Evolutionary conservation across 64 coral and sea anemone genomes (phyloP).

Genomic region (Hydrozoanthus tunicans): DNA sequence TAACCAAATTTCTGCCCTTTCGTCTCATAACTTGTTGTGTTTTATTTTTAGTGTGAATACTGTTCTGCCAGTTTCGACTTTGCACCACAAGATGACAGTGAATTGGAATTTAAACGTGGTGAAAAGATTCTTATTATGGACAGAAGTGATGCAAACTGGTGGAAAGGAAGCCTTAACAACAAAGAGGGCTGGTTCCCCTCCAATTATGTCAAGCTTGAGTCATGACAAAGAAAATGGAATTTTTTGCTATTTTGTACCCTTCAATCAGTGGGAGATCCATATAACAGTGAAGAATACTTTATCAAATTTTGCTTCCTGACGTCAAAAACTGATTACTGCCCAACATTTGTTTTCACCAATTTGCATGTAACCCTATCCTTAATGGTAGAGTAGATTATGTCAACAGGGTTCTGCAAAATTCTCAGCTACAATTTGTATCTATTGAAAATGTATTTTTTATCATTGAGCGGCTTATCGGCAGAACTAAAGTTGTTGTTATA

Average conservation of each 20-base stretch:
- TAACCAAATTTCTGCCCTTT: neutral
- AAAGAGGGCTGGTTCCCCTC: constrained; percentile 80
- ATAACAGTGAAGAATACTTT: neutral
- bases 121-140: constrained; percentile 76
- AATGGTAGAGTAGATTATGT: no score
- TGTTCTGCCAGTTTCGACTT: constrained; percentile 67
- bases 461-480: no score
- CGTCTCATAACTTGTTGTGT: neutral
- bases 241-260: neutral
- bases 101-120: constrained; percentile 82
- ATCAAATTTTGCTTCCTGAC: neutral
- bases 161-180: constrained; percentile 72
- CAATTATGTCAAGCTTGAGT: constrained; percentile 66
- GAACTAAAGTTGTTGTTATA: no score
- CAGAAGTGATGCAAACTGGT: constrained; percentile 94
- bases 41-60: constrained; percentile 12
- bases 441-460: no score
- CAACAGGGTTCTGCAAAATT: no score
- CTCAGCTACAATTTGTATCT: no score
- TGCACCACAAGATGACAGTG: constrained; percentile 81
- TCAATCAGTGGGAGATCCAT: neutral
- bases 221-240: constrained; percentile 4
- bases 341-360: neutral
- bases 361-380: neutral
- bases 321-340: neutral